These are phyloP conservation scores for Cygnus atratus DNA, from an alignment of 2,113 vertebrate genomes.

Conservation along the genomic window DNA sequence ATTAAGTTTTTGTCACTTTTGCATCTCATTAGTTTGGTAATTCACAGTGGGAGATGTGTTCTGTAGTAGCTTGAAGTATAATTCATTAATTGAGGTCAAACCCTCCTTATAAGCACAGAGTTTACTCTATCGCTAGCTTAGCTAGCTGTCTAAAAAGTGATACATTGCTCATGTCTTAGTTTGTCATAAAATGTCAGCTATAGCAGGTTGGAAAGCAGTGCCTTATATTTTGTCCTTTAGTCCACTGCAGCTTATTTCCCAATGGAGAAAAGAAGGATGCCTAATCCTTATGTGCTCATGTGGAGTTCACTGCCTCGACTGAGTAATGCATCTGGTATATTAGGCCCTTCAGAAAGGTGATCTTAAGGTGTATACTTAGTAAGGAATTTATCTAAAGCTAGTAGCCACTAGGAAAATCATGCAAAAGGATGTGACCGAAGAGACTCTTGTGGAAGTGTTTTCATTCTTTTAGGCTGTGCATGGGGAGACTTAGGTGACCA, in stretches of 20 bases:
- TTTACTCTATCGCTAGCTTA: neutral
- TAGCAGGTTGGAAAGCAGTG: neutral
- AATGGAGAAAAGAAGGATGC: neutral
- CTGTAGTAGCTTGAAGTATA: constrained; percentile 4
- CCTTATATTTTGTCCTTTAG: neutral
- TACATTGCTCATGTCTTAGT: neutral
- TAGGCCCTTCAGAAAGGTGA: neutral
- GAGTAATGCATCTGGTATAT: neutral
- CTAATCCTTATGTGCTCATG: neutral
- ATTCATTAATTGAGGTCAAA: constrained; percentile 44
- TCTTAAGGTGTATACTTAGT: neutral
- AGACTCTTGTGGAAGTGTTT: neutral
- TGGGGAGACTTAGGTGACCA: neutral
- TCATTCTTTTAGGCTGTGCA: neutral
- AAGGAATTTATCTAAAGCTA: neutral
- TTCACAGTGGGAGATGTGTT: constrained; percentile 2
- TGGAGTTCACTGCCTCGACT: neutral
- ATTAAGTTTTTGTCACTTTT: constrained; percentile 53
- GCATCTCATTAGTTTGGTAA: constrained; percentile 38
- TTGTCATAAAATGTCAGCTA: neutral
- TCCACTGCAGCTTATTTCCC: neutral
- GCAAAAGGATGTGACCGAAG: neutral
- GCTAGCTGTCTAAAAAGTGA: neutral
- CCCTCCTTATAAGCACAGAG: neutral
- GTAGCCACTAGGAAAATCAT: neutral